phyloP scores from a whole-genome alignment of 2,113 vertebrate species.

The Corythaixoides concolor region DNA sequence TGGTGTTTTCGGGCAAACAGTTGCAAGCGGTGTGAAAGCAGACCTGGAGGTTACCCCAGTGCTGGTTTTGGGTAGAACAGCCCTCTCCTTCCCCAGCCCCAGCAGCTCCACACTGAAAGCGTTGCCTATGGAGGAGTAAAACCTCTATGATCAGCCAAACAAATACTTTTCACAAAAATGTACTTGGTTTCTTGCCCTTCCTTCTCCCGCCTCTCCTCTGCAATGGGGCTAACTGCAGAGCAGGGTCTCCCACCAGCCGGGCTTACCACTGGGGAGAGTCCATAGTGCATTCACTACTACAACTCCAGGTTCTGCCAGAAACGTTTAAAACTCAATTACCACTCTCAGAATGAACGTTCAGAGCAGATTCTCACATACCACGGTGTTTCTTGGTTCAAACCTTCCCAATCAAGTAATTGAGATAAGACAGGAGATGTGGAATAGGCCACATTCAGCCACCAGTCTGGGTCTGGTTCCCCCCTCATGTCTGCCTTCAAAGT shows the following conservation, averaged over 20 bases:
- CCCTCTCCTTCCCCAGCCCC: not conserved
- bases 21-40: not conserved
- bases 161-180: not conserved
- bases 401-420: not conserved
- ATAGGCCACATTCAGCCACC: not conserved
- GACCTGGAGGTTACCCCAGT: not conserved
- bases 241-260: not conserved
- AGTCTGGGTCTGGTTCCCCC: not conserved
- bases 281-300: not conserved
- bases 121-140: not conserved
- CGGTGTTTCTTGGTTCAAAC: not conserved
- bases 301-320: not conserved
- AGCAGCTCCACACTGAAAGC: not conserved
- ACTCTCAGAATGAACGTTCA: not conserved
- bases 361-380: not conserved
- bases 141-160: not conserved
- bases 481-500: not conserved
- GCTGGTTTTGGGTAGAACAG: not conserved
- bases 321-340: constrained; percentile 37
- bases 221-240: not conserved
- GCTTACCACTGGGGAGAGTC: not conserved
- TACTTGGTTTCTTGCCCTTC: not conserved
- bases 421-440: not conserved
- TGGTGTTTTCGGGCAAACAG: not conserved
- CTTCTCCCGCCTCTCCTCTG: not conserved